phyloP scores from a whole-genome alignment of 1,140 invertebrate genomes.

The Caerostris darwini region DNA sequence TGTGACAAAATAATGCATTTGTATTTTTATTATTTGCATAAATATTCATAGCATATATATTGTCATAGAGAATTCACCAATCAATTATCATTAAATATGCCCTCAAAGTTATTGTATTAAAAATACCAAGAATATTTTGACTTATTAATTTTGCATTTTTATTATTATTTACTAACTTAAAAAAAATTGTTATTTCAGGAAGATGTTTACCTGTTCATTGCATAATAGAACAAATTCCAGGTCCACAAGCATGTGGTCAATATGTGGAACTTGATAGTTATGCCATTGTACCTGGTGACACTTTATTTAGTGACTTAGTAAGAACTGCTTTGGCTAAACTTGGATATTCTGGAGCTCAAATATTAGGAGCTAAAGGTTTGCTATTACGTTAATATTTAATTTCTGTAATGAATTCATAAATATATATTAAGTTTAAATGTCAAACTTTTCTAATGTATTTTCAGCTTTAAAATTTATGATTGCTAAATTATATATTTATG shows the following conservation, averaged over 20 bases:
- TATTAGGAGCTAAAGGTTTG: slow-evolving; percentile 90
- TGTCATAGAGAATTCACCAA: too few relatives aligned
- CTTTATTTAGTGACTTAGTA: slow-evolving; percentile 92
- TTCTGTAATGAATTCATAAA: background rate
- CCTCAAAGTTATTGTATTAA: too few relatives aligned
- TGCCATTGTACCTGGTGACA: slow-evolving; percentile 93
- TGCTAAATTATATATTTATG: background rate
- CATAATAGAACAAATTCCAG: slow-evolving; percentile 85
- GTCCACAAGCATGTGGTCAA: slow-evolving; percentile 76
- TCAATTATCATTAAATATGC: too few relatives aligned
- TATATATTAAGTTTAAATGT: background rate
- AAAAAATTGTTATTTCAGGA: slow-evolving; percentile 84
- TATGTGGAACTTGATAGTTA: slow-evolving; percentile 93
- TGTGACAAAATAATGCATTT: too few relatives aligned
- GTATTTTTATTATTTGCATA: too few relatives aligned
- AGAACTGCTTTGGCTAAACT: slow-evolving; percentile 89
- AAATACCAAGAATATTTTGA: too few relatives aligned
- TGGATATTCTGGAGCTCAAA: slow-evolving; percentile 89
- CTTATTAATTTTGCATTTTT: too few relatives aligned
- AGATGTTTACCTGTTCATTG: slow-evolving; percentile 96
- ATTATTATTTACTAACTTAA: too few relatives aligned
- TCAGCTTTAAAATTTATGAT: background rate
- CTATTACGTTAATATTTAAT: background rate
- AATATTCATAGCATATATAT: too few relatives aligned
- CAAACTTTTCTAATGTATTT: background rate